Evolutionary conservation across 2,888 invertebrate species (phyloP).

Genomic region (Plutella xylostella): DNA sequence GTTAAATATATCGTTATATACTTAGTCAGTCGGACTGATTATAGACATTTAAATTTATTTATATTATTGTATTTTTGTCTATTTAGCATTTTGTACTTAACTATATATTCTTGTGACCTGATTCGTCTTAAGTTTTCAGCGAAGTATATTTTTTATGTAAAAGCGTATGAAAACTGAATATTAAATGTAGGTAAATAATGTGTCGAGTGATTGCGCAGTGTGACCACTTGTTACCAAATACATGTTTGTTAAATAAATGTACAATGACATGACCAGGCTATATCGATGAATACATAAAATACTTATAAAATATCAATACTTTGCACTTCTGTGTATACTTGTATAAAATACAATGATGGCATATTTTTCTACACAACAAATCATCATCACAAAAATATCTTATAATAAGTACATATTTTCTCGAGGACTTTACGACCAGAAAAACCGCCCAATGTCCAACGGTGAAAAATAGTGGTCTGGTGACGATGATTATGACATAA

Average conservation of each 20-base stretch:
- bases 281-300: too few species aligned
- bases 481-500: too few species aligned
- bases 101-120: constrained; percentile 62
- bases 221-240: constrained; percentile 36
- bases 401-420: too few species aligned
- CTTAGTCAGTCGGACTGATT: constrained; percentile 31
- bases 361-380: too few species aligned
- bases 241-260: too few species aligned
- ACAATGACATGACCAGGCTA: constrained; percentile 12
- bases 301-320: too few species aligned
- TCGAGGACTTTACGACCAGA: too few species aligned
- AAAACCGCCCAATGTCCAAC: too few species aligned
- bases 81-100: constrained; percentile 24
- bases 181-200: background rate
- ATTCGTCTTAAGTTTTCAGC: constrained; percentile 63
- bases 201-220: background rate
- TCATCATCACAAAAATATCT: too few species aligned
- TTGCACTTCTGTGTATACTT: too few species aligned
- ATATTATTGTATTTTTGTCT: constrained; percentile 15
- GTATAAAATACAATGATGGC: too few species aligned
- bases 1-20: constrained; percentile 21
- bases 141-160: constrained; percentile 26
- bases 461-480: too few species aligned
- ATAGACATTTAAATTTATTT: constrained; percentile 34
- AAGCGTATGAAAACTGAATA: constrained; percentile 4